Evolutionary conservation across 2,888 invertebrate species (phyloP).

Genomic region (Xestia xanthographa): DNA sequence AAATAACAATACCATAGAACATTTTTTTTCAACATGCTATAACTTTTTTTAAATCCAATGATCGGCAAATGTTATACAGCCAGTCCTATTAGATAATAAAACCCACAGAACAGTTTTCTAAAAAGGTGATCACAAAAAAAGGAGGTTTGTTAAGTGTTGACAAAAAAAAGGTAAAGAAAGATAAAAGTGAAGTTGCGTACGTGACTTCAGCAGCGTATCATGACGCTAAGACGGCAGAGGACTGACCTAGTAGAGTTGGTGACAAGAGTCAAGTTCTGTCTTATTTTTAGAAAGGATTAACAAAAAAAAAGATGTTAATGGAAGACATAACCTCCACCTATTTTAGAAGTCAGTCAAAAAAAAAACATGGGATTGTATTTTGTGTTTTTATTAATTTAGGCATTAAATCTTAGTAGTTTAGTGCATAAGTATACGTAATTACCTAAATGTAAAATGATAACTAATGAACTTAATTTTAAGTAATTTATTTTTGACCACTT

Average conservation of each 20-base stretch:
- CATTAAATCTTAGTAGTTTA: too few relatives aligned
- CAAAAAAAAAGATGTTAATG: background rate
- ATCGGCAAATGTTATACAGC: background rate
- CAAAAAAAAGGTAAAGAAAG: slow-evolving; percentile 32
- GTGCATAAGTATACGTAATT: too few relatives aligned
- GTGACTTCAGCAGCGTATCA: slow-evolving; percentile 48
- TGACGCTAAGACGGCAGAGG: slow-evolving; percentile 18
- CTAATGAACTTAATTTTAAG: too few relatives aligned
- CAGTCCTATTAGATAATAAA: slow-evolving; percentile 14
- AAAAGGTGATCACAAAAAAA: slow-evolving; percentile 32
- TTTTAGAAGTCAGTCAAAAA: too few relatives aligned
- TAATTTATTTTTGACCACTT: too few relatives aligned
- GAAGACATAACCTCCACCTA: too few relatives aligned
- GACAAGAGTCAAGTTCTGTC: background rate
- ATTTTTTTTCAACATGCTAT: slow-evolving; percentile 22
- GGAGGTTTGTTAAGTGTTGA: background rate
- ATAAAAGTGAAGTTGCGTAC: slow-evolving; percentile 45
- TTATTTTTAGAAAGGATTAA: background rate
- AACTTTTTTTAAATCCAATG: background rate
- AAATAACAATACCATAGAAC: background rate
- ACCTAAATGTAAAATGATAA: too few relatives aligned
- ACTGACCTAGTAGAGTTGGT: slow-evolving; percentile 11
- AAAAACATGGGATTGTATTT: background rate
- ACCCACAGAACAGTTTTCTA: slow-evolving; percentile 25
- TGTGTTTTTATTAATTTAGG: background rate